Conservation (phyloP, 1,140 invertebrate genomes). For the Platyscapa corneri region DNA sequence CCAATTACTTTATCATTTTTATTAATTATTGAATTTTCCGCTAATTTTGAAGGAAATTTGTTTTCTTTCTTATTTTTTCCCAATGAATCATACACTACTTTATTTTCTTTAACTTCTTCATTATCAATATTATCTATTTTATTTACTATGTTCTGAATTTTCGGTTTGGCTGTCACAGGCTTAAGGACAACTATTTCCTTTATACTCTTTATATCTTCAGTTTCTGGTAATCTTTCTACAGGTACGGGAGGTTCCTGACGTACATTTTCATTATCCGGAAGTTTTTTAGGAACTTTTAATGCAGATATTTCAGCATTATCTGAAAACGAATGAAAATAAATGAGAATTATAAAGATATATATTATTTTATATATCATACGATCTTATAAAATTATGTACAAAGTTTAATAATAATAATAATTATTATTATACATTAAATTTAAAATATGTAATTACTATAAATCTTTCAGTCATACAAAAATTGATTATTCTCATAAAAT, state of each 20-base stretch:
- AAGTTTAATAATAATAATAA: no score
- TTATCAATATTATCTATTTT: constrained; percentile 54
- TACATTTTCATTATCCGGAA: constrained; percentile 57
- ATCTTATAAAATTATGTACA: no score
- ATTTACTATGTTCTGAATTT: constrained; percentile 56
- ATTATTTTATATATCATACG: no score
- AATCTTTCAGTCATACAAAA: no score
- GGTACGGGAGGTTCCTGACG: constrained; percentile 76
- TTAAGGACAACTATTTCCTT: constrained; percentile 1
- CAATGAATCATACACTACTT: constrained; percentile 61
- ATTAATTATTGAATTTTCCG: constrained; percentile 69
- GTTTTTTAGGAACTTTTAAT: constrained; percentile 37
- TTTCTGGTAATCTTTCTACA: constrained; percentile 66
- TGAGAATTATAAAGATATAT: not conserved
- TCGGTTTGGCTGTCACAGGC: constrained; percentile 51
- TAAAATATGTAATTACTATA: no score
- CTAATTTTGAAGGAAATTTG: constrained; percentile 62
- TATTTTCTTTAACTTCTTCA: constrained; percentile 47
- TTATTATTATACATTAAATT: no score
- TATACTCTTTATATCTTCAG: constrained; percentile 44
- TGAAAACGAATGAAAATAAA: constrained; percentile 6
- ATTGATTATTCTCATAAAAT: not conserved
- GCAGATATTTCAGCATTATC: constrained; percentile 29
- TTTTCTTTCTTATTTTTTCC: constrained; percentile 57
- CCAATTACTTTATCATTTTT: constrained; percentile 64